Evolutionary conservation across 1,140 invertebrate species (phyloP).

Genomic region (Sycobia sp.): DNA sequence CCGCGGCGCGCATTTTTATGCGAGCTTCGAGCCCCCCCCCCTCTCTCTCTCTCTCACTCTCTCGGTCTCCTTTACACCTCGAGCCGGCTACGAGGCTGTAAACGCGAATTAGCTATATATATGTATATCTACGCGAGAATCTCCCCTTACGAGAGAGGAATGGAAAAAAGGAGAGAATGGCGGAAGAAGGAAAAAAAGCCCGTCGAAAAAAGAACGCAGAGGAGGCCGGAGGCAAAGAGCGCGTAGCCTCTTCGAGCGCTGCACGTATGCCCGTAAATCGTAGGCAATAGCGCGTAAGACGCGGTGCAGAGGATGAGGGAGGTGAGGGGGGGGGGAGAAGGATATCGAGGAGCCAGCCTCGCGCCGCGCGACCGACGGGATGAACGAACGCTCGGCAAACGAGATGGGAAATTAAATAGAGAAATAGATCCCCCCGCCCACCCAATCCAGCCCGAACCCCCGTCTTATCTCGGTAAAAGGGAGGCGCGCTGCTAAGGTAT

Average conservation of each 20-base stretch:
- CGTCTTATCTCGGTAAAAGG: no score
- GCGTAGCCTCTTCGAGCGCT: no score
- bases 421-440: slow-evolving; percentile 30
- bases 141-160: neutral
- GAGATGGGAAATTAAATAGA: slow-evolving; percentile 38
- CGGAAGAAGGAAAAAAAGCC: no score
- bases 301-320: neutral
- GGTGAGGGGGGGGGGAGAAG: neutral
- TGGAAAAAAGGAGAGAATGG: neutral
- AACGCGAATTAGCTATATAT: slow-evolving; percentile 36
- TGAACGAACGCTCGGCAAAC: slow-evolving; percentile 18
- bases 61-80: no score
- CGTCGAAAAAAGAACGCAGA: no score
- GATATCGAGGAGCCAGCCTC: slow-evolving; percentile 10
- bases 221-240: no score
- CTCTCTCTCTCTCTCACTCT: no score
- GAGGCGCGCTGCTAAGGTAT: slow-evolving; percentile 45
- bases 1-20: slow-evolving; percentile 2
- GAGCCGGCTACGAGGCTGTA: slow-evolving; percentile 8
- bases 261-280: no score
- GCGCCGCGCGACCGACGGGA: slow-evolving; percentile 16
- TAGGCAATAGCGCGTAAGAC: neutral
- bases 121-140: neutral
- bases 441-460: neutral
- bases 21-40: neutral